Evolutionary conservation across 2,797 vertebrate genomes (phyloP), one percentile per base, ranked within the genome.

Genomic region (Mareca strepera): DNA sequence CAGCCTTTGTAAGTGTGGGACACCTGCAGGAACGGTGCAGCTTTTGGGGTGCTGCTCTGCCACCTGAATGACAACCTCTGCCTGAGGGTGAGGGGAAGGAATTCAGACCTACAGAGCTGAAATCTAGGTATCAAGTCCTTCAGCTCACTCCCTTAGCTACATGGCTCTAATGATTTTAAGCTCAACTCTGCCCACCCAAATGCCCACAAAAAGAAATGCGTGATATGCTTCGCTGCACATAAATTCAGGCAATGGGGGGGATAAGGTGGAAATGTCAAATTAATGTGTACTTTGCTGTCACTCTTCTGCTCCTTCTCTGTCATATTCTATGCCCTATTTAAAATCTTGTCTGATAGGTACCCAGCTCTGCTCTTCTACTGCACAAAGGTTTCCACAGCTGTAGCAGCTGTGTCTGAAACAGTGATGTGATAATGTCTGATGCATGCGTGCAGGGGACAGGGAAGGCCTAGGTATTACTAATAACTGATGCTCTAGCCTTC

Each of bases 371-470:
- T 79, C 18, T 67, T 67, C 59, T n/a, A 6, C 46, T n/a, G 33
- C 29, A 18, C 23, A 21, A 63, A 35, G 20, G 26, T 1, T 1
- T 68, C 31, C 3, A 12, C 15, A 37, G 69, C 43, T 3, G 1
- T 56, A 76, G 69, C 17, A n/a, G 23, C n/a, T 48, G 28, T 62
- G 6, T 43, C 43, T 72, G 5, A 63, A 63, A 25, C 26, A 26
- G 16, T 37, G 58, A 12, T 76, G 74, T 76, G 74, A 23, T 48
- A 37, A 23, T 17, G 37, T 23, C 31, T 13, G 23, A 15, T 58
- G 39, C 5, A 7, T 35, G 23, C 5, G 14, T 26, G 41, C 25
- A 37, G 21, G 21, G 44, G 39, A 68, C 8, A 53, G 43, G 25
- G 31, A 63, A 74, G 17, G 64, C 6, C n/a, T 55, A 44, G 25